phyloP scores from a whole-genome alignment of 2,888 invertebrate species.

The Hyposoter dolosus region DNA sequence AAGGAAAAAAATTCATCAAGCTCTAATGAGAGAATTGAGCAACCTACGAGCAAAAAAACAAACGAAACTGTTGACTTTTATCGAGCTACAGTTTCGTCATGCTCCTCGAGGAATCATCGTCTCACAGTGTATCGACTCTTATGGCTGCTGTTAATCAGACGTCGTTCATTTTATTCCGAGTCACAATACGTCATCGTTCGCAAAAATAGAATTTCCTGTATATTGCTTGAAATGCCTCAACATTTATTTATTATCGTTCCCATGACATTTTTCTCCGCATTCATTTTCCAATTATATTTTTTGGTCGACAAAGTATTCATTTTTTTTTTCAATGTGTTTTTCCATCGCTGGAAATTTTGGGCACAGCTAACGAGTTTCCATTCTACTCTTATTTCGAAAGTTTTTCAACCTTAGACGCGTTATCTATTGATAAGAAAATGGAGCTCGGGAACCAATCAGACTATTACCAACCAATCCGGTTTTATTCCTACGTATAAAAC shows the following conservation, averaged over 20 bases:
- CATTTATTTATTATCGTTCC: neutral
- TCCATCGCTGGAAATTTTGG: no score
- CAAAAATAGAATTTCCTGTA: conserved; percentile 13
- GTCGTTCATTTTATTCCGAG: conserved; percentile 12
- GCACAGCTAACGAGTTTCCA: neutral
- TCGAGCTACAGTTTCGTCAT: conserved; percentile 16
- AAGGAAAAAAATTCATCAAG: neutral
- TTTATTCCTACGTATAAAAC: conserved; percentile 46
- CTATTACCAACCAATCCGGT: conserved; percentile 57
- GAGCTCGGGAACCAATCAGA: conserved; percentile 8
- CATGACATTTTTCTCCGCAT: neutral
- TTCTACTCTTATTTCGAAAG: conserved; percentile 14
- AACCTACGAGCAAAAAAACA: neutral
- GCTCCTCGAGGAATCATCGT: neutral
- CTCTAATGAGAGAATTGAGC: conserved; percentile 20
- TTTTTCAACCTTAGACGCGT: neutral
- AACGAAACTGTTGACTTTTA: neutral
- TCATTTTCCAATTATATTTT: neutral
- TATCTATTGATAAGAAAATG: conserved; percentile 35
- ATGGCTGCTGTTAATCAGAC: conserved; percentile 17
- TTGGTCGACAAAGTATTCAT: neutral
- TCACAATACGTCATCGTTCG: conserved; percentile 8
- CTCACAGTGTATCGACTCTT: conserved; percentile 6
- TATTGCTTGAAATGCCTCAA: neutral
- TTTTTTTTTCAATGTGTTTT: neutral